These are phyloP conservation scores for Anthopleura sola DNA, from an alignment of 64 coral and sea anemone species.

Conservation along the genomic window DNA sequence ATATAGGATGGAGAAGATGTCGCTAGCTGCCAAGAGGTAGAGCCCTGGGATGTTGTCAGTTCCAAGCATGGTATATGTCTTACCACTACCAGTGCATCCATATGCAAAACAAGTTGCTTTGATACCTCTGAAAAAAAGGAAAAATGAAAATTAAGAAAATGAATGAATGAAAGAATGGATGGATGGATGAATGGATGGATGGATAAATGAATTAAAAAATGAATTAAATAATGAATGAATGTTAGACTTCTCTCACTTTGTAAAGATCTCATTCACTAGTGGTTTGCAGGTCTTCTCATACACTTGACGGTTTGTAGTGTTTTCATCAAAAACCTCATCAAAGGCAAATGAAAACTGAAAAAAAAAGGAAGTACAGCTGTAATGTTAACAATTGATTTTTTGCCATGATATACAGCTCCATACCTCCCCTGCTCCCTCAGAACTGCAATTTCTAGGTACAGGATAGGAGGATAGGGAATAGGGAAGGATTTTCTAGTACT, in stretches of 20 bases:
- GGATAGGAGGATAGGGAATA: too few species aligned
- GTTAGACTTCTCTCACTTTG: too few species aligned
- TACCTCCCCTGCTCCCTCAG: too few species aligned
- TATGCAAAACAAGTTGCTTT: slow-evolving; percentile 90
- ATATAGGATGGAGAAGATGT: slow-evolving; percentile 68
- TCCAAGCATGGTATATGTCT: slow-evolving; percentile 91
- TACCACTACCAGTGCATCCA: slow-evolving; percentile 85
- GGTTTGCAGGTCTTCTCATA: slow-evolving; percentile 71
- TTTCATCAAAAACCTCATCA: slow-evolving; percentile 85
- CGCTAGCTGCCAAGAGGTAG: slow-evolving; percentile 73
- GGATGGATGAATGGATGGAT: not conserved
- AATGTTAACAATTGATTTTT: too few species aligned
- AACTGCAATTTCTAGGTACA: too few species aligned
- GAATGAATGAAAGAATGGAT: not conserved
- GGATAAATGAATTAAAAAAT: not conserved
- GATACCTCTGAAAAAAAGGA: slow-evolving; percentile 19
- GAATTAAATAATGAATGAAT: not conserved
- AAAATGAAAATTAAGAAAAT: not conserved
- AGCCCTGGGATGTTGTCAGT: slow-evolving; percentile 71
- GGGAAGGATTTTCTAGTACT: too few species aligned
- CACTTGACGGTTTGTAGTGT: slow-evolving; percentile 53
- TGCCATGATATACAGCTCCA: too few species aligned
- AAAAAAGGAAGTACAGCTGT: not conserved
- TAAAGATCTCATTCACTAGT: slow-evolving; percentile 75
- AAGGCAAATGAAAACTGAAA: slow-evolving; percentile 73